Percentiles rank a stretch among this genome's conserved stretches.
Conservation (phyloP, 1,140 invertebrate genomes). For the Geopemphigus sp. region DNA sequence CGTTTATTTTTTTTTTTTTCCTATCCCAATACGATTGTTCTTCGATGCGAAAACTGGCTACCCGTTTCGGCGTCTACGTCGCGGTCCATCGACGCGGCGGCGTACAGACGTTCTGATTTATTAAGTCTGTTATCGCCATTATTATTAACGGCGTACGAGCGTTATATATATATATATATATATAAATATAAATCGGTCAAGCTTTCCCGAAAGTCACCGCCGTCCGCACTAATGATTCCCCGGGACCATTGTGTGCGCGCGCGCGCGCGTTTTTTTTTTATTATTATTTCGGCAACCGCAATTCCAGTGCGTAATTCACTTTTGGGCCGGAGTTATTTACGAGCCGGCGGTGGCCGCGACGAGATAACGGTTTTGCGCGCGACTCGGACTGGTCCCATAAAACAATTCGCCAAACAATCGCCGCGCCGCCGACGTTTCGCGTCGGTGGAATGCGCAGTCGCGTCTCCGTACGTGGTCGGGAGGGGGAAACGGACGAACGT, state of each 20-base stretch:
- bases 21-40: neutral
- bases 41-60: slow-evolving; percentile 11
- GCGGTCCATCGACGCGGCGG: slow-evolving; percentile 5
- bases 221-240: slow-evolving; percentile 15
- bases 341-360: neutral
- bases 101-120: slow-evolving; percentile 7
- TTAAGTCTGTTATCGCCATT: slow-evolving; percentile 5
- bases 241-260: slow-evolving; percentile 2
- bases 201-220: slow-evolving; percentile 21
- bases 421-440: slow-evolving; percentile 37
- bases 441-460: slow-evolving; percentile 21
- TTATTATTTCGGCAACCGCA: neutral
- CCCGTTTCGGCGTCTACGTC: slow-evolving; percentile 6
- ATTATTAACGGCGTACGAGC: slow-evolving; percentile 10
- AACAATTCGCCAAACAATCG: slow-evolving; percentile 34
- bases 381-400: slow-evolving; percentile 25
- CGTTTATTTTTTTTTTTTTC: no score
- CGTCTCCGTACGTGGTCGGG: neutral
- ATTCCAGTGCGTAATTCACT: slow-evolving; percentile 40
- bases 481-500: neutral
- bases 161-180: slow-evolving; percentile 16
- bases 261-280: no score
- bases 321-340: slow-evolving; percentile 17
- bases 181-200: slow-evolving; percentile 12
- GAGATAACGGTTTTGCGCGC: neutral